Evolutionary conservation across 2,113 vertebrate species (phyloP), one percentile per base, ranked within the genome.

Genomic region (Silurus glanis): DNA sequence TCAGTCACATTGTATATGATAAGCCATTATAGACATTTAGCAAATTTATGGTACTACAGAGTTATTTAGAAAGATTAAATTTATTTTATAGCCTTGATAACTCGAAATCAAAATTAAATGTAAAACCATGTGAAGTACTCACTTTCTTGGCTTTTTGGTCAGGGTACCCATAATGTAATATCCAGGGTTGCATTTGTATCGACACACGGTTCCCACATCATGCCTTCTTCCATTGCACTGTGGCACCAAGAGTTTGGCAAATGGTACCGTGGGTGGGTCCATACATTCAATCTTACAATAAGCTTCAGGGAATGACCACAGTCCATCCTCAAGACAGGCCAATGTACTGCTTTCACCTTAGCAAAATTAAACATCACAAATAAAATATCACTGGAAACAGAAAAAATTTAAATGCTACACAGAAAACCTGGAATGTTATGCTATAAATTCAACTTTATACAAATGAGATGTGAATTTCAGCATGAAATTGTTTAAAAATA

Each of bases 281-380:
- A 92, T 93, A 0, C 98, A 99, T 87, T 98, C 97, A 16, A 98
- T 91, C 92, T 98, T 99, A 93, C 98, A 99, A 92, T 97, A 99
- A 58, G 96, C 98, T 90, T 99, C 97, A 0, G 98, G 98, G 78
- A 97, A 96, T 0, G 97, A 99, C 98, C 98, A 99, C 62, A 99
- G 94, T 1, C 98, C 96, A 0, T 99, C 97, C 82, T 97, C 97
- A 89, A 98, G 93, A 91, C 98, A 99, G 74, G 94, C 96, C 91
- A 99, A 88, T 94, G 95, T 96, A 25, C 97, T 95, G 87, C 93
- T 98, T 90, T 93, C 91, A 84, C 98, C 98, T 99, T 90, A 90
- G 83, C 89, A 92, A 28, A 91, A 90, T 58, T 21, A 58, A 55
- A 83, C 9, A 75, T 25, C 55, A 62, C 23, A 59, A 9, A 3